Base-by-base conservation (phyloP, 2,888 invertebrate genomes). In the Ormyrus pomaceus region DNA sequence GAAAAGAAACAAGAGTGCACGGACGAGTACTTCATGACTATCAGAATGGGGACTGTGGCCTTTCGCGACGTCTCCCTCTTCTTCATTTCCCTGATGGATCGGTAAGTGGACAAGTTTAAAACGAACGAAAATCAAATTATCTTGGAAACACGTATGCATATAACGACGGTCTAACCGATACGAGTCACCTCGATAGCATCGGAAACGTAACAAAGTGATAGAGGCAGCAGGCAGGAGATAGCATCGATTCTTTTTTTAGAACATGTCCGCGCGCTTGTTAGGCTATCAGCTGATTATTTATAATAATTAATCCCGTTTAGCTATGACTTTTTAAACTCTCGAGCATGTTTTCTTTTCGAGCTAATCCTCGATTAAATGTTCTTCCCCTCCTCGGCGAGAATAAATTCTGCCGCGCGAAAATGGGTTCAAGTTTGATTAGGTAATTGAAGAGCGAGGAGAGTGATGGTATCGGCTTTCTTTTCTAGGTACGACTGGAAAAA, bases 21-120 rank as follows among this genome's bases (percentile, higher is more conserved):
- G 0, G 93, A 95, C 84, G 96, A 97, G 89, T 97, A 94, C 89
- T 95, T 95, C 87, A 95, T 96, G 94, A 91, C 96, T 55, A 93
- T 96, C 5, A 93, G 96, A 76, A 92, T 95, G 10, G 96, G 97
- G 0, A 93, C 93, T 46, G 90, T 95, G 58, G 95, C 95, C 50
- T 96, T 95, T 85, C 92, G 94, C 86, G 95, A 95, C 75, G 92
- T 96, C 83, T 93, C 95, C 0, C 93, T 94, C 85, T 94, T 96
- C 87, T 93, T 96, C 83, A 93, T 95, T 78, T 91, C 93, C 34
- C 90, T 96, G 53, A 94, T 96, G 93, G 90, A 93, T 83, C 92
- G 93, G 96, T 96, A 89, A 68, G 75, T 13, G 19, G 19, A 34
- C 34, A 19, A 19, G 34, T 34, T 34, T 2, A 34, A 34, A 34